Conservation (phyloP, 2,113 vertebrate genomes). For the Elachura formosa region DNA sequence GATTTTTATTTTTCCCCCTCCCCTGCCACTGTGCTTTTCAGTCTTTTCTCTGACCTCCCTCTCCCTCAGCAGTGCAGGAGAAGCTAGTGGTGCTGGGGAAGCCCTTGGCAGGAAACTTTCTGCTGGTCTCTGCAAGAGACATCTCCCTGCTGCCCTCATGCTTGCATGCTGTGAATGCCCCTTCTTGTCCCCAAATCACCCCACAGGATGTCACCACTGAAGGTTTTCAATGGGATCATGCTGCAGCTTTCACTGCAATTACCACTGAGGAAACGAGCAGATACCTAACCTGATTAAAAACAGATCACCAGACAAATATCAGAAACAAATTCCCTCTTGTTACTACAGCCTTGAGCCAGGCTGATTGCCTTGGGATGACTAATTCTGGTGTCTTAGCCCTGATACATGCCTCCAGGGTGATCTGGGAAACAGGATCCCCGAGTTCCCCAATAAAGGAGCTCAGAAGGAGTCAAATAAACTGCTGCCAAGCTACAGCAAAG, state of each 20-base stretch:
- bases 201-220: neutral
- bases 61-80: neutral
- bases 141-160: neutral
- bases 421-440: rapidly evolving
- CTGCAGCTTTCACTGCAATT: neutral
- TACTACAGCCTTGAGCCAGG: neutral
- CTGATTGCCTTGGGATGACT: neutral
- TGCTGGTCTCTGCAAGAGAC: neutral
- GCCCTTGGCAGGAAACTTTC: neutral
- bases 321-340: neutral
- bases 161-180: neutral
- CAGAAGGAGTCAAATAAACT: neutral
- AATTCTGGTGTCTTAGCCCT: neutral
- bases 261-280: neutral
- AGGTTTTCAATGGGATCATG: neutral
- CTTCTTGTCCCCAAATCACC: neutral
- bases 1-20: neutral
- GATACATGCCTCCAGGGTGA: neutral
- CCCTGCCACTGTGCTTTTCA: neutral
- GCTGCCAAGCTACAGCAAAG: neutral
- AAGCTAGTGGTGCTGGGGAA: neutral
- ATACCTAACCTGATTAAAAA: neutral
- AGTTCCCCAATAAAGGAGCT: rapidly evolving
- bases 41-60: neutral
- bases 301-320: neutral